Evolutionary conservation across 2,888 invertebrate species (phyloP).

Genomic region (Caenorhabditis angaria): DNA sequence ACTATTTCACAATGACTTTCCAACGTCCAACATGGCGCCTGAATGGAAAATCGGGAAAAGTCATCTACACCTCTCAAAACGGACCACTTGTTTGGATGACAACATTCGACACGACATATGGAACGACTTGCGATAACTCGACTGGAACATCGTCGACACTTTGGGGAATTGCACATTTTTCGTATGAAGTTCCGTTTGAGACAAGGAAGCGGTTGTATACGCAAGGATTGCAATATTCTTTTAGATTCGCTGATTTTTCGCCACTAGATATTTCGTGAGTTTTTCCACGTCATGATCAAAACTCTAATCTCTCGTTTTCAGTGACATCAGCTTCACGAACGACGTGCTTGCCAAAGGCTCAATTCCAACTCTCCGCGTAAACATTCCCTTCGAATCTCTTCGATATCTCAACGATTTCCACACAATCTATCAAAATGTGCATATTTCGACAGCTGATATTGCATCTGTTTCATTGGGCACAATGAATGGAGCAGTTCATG

Average conservation of each 20-base stretch:
- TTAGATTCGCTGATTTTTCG: conserved; percentile 33
- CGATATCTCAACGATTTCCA: conserved; percentile 43
- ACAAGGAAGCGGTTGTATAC: conserved; percentile 37
- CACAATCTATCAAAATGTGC: conserved; percentile 40
- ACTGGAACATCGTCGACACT: conserved; percentile 41
- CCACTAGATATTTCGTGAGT: conserved; percentile 49
- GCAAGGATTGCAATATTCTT: conserved; percentile 38
- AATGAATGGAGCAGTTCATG: conserved; percentile 61
- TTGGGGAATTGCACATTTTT: conserved; percentile 63
- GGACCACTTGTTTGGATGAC: conserved; percentile 58
- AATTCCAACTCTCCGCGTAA: conserved; percentile 48
- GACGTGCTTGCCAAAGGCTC: conserved; percentile 53
- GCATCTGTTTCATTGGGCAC: conserved; percentile 50
- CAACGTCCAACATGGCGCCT: conserved; percentile 57
- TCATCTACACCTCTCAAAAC: conserved; percentile 47
- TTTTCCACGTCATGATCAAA: conserved; percentile 6
- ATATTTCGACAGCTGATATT: conserved; percentile 59
- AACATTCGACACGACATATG: conserved; percentile 55
- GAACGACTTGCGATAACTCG: conserved; percentile 45
- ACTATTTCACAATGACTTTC: conserved; percentile 60
- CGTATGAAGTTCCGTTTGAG: conserved; percentile 36
- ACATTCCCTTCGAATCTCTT: conserved; percentile 31
- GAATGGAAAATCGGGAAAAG: conserved; percentile 52
- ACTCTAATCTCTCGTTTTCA: conserved; percentile 23
- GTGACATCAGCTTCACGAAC: conserved; percentile 55